These are phyloP conservation scores for Burhinus bistriatus DNA, from an alignment of 2,113 vertebrate species.

Conservation along the genomic window DNA sequence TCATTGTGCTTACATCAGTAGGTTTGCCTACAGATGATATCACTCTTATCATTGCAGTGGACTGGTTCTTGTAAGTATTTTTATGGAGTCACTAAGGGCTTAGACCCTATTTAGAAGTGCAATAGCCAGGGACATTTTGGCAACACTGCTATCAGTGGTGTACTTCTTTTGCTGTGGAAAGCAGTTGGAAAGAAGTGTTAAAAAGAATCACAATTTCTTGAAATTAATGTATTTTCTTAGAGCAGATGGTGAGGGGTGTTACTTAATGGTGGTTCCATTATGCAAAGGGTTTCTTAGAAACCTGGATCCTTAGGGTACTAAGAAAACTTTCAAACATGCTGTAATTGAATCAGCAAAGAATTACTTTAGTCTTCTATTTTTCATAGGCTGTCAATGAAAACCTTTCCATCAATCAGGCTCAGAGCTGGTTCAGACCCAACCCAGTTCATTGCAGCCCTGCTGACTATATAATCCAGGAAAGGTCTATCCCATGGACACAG, in stretches of 20 bases:
- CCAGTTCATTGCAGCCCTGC: not conserved
- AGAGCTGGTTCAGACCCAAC: not conserved
- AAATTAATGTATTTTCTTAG: not conserved
- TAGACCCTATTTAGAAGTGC: not conserved
- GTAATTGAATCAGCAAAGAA: not conserved
- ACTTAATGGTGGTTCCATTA: not conserved
- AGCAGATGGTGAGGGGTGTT: not conserved
- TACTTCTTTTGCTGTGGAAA: not conserved
- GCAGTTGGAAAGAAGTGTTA: not conserved
- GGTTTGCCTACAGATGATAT: slow-evolving; percentile 97
- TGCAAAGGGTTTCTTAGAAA: not conserved
- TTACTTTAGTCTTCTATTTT: not conserved
- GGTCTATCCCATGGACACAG: not conserved
- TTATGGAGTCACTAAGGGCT: not conserved
- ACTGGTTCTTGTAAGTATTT: slow-evolving; percentile 97
- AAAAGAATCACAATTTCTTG: not conserved
- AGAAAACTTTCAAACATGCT: not conserved
- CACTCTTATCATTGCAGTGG: slow-evolving; percentile 93
- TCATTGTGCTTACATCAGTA: slow-evolving; percentile 96
- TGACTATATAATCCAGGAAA: not conserved
- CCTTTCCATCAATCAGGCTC: not conserved
- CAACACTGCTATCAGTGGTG: not conserved
- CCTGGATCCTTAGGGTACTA: not conserved
- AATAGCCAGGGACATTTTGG: not conserved
- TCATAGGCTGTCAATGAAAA: not conserved